Conservation (phyloP, 2,797 vertebrate species). For the Okamejei kenojei region DNA sequence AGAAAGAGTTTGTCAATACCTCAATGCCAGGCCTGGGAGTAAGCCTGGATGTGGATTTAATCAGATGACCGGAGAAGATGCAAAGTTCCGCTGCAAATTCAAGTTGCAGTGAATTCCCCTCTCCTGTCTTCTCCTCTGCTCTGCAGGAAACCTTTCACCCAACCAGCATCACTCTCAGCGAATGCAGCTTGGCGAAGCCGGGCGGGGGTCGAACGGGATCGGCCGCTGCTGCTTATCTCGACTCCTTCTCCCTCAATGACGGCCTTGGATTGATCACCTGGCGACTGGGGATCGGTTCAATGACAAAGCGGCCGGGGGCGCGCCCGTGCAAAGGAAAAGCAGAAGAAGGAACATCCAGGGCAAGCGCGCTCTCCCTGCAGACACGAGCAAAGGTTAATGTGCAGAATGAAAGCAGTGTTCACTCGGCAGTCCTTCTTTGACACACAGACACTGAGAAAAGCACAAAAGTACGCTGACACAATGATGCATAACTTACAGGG, state of each 20-base stretch:
- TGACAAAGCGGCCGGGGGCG: neutral
- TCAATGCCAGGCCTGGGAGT: neutral
- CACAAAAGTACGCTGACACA: neutral
- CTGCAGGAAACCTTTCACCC: neutral
- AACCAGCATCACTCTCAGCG: neutral
- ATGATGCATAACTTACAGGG: neutral
- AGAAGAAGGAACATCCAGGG: neutral
- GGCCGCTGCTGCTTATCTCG: neutral
- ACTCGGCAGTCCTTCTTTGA: neutral
- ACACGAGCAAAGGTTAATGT: neutral
- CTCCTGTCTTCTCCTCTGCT: neutral
- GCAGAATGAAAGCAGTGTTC: neutral
- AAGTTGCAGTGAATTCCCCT: neutral
- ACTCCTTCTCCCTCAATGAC: neutral
- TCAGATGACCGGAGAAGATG: neutral
- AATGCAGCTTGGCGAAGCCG: neutral
- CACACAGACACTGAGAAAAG: neutral
- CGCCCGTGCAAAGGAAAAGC: neutral
- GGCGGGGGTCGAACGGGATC: neutral
- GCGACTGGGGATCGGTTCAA: neutral
- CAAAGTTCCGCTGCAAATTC: neutral
- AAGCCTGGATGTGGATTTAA: slow-evolving; percentile 16
- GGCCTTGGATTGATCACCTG: slow-evolving; percentile 9
- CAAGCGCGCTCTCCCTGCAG: neutral
- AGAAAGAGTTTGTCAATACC: neutral